Conservation (phyloP, 2,888 invertebrate genomes). For the Tenthredo scrophulariae region DNA sequence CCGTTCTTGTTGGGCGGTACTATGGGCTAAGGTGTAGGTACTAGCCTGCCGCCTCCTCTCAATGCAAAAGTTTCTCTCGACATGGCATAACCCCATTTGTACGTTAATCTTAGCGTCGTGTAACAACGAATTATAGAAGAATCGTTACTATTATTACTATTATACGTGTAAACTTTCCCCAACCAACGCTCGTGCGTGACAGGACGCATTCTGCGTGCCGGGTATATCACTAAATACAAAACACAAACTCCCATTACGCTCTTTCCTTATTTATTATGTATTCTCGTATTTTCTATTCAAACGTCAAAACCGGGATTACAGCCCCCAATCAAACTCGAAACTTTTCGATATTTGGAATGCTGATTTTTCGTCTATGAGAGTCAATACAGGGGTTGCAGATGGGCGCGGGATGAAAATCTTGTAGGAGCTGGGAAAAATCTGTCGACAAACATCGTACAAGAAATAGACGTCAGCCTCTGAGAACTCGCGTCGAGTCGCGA, state of each 20-base stretch:
- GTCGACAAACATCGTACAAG: slow-evolving; percentile 18
- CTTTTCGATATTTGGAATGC: neutral
- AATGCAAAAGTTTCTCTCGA: slow-evolving; percentile 24
- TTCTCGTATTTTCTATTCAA: neutral
- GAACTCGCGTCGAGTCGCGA: neutral
- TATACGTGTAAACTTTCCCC: slow-evolving; percentile 40
- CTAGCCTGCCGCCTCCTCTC: neutral
- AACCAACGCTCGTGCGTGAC: slow-evolving; percentile 4
- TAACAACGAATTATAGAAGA: slow-evolving; percentile 39
- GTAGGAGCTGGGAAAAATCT: neutral
- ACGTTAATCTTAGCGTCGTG: slow-evolving; percentile 43
- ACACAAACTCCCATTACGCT: slow-evolving; percentile 35
- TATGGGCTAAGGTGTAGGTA: neutral
- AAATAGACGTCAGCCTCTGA: slow-evolving; percentile 24
- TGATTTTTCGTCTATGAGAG: neutral
- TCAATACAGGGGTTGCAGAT: neutral
- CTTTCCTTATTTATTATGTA: slow-evolving; percentile 36
- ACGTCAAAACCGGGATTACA: neutral
- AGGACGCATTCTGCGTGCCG: slow-evolving; percentile 40
- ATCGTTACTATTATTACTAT: slow-evolving; percentile 43
- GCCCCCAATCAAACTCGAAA: neutral
- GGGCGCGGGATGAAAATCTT: neutral
- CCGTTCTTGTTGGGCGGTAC: neutral
- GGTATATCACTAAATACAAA: slow-evolving; percentile 31
- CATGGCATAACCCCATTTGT: slow-evolving; percentile 49